Conservation (phyloP, 1,140 invertebrate genomes). For the Drosophila oshimai region DNA sequence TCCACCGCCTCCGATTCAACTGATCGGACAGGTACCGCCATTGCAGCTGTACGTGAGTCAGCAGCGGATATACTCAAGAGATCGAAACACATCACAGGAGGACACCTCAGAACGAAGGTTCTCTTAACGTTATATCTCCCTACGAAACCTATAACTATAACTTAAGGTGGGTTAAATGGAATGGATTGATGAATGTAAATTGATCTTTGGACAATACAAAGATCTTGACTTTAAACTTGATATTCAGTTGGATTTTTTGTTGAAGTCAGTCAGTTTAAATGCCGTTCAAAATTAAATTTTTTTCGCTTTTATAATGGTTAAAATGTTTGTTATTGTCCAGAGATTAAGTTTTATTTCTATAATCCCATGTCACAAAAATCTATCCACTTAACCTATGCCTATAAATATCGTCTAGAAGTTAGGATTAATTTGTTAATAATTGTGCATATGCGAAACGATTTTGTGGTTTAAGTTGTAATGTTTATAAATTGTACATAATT, state of each 20-base stretch:
- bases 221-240: too few species aligned
- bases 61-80: conserved; percentile 29
- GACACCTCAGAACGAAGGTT: conserved; percentile 18
- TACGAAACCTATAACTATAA: conserved; percentile 14
- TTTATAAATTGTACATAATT: conserved; percentile 20
- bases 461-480: conserved; percentile 28
- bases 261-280: too few species aligned
- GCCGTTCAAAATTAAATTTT: too few species aligned
- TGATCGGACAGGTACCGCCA: conserved; percentile 16
- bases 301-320: too few species aligned
- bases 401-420: conserved; percentile 10
- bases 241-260: too few species aligned
- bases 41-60: conserved; percentile 56
- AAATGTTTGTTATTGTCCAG: too few species aligned
- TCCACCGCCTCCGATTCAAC: conserved; percentile 34
- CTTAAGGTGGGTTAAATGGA: neutral
- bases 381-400: neutral
- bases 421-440: conserved; percentile 27
- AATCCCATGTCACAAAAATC: neutral
- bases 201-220: neutral
- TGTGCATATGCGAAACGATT: conserved; percentile 7
- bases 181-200: neutral
- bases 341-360: neutral
- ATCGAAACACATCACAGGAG: conserved; percentile 28
- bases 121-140: conserved; percentile 50